Evolutionary conservation across 2,888 invertebrate species (phyloP).

Genomic region (Zaprionus obscuricornis): DNA sequence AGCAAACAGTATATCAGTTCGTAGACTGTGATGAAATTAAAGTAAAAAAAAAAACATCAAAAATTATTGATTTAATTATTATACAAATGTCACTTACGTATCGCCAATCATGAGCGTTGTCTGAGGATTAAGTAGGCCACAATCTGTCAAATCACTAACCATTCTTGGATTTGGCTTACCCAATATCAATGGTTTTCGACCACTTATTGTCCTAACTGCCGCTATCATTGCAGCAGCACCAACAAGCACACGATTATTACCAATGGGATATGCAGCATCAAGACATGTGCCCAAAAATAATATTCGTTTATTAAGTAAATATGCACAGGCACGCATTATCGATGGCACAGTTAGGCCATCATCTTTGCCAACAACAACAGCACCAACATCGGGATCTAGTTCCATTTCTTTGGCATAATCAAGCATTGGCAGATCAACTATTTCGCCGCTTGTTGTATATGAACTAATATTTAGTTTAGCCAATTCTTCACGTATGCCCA

Average conservation of each 20-base stretch:
- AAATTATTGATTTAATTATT: not conserved
- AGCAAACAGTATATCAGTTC: constrained; percentile 54
- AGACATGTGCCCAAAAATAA: constrained; percentile 53
- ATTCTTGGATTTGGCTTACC: constrained; percentile 68
- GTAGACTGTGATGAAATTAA: constrained; percentile 27
- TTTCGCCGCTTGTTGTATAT: not conserved
- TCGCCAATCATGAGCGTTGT: constrained; percentile 63
- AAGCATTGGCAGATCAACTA: not conserved
- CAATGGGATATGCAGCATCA: constrained; percentile 49
- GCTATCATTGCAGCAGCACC: constrained; percentile 57
- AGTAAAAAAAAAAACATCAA: not conserved
- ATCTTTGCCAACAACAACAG: constrained; percentile 55
- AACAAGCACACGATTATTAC: constrained; percentile 33
- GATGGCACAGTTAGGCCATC: constrained; percentile 42
- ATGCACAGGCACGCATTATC: constrained; percentile 41
- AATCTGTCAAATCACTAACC: not conserved
- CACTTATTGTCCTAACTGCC: constrained; percentile 35
- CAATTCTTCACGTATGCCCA: constrained; percentile 39
- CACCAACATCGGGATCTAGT: constrained; percentile 53
- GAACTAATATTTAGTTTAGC: constrained; percentile 23
- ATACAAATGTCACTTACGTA: constrained; percentile 44
- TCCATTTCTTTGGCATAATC: constrained; percentile 20
- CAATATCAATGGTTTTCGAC: constrained; percentile 50
- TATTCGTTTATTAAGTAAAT: constrained; percentile 27
- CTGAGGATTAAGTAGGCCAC: constrained; percentile 40